Evolutionary conservation across 2,888 invertebrate genomes (phyloP), one percentile per base, ranked within the genome.

Genomic region (Troides helena): DNA sequence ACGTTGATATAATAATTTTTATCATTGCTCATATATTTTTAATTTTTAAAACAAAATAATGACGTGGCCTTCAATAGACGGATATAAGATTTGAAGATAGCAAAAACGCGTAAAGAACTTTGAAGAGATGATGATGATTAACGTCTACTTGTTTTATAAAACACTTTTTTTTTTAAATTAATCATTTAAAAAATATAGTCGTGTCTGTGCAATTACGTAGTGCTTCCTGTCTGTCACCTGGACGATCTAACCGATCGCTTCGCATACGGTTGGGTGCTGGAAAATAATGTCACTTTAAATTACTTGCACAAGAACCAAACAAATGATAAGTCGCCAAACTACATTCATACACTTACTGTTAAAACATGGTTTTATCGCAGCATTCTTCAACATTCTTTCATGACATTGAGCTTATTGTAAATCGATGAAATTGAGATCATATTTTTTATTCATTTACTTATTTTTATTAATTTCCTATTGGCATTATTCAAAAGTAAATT

Each of bases 211-310:
- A 7, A 25, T 25, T 62, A 68, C 62, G 57, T 8, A 50, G 23
- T 69, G 69, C 67, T 67, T 65, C 70, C 68, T 64, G 60, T 64
- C 62, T 72, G 66, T 66, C 70, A 65, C 57, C 58, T 62, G 25
- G n/a, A 59, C 39, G 50, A 50, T 62, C 58, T 56, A 59, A 36
- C 5, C 60, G 64, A 60, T 67, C 67, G 56, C 56, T 61, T 57
- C 63, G 56, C 25, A 60, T 56, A 36, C 39, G 43, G 58, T 59
- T 63, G 21, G 18, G 50, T 25, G 43, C 56, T 67, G 39, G 60
- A 64, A 57, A 64, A 64, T 25, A 56, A 56, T 60, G 70, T 70
- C 67, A 39, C 63, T 60, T 67, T 67, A 46, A 56, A 70, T 70
- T 64, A 70, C 64, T 64, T 46, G 46, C 67, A 67, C 57, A 46